phyloP scores from a whole-genome alignment of 2,113 vertebrate species.

The Pachyramphus minor region DNA sequence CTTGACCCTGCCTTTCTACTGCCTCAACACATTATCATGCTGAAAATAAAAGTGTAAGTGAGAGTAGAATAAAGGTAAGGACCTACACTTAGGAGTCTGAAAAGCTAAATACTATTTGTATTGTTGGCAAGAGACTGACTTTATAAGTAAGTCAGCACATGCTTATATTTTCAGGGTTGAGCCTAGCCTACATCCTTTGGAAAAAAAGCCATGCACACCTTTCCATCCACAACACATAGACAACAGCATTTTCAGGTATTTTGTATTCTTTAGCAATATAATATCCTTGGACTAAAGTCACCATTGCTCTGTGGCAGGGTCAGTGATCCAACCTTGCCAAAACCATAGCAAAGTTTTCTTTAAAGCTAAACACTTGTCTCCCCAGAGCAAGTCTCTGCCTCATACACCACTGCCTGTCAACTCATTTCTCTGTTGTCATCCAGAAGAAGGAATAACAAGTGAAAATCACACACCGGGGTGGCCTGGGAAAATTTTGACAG shows the following conservation, averaged over 20 bases:
- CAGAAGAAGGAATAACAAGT: neutral
- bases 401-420: neutral
- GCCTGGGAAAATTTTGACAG: slow-evolving; percentile 13
- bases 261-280: neutral
- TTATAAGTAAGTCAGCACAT: neutral
- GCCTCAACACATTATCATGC: neutral
- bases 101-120: neutral
- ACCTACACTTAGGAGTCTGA: neutral
- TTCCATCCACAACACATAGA: neutral
- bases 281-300: neutral
- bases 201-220: neutral
- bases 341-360: neutral
- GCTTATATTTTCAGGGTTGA: neutral
- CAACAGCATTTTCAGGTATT: neutral
- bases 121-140: neutral
- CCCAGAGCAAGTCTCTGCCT: neutral
- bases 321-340: neutral
- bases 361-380: neutral
- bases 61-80: neutral
- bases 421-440: neutral
- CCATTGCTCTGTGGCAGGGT: neutral
- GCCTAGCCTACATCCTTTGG: neutral
- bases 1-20: neutral
- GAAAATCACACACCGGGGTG: neutral
- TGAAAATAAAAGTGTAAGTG: neutral